These are phyloP conservation scores for Drosophila seguyi DNA, from an alignment of 1,140 invertebrate species.

Conservation along the genomic window DNA sequence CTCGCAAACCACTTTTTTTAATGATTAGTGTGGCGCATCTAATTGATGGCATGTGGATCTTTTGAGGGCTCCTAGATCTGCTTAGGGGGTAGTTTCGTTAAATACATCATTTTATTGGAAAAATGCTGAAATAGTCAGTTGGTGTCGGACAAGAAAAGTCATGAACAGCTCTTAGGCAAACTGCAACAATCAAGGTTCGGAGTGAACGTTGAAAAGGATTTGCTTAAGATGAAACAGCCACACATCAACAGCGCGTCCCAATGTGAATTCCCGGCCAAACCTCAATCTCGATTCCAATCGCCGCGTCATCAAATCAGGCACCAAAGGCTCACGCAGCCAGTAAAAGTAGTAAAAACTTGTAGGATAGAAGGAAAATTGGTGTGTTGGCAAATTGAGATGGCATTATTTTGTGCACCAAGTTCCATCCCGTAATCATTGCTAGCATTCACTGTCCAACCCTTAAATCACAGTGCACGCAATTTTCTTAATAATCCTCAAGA, in stretches of 20 bases:
- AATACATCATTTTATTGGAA: conserved; percentile 59
- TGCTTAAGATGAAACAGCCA: conserved; percentile 41
- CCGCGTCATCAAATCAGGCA: conserved; percentile 73
- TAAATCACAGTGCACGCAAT: conserved; percentile 83
- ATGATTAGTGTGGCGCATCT: conserved; percentile 57
- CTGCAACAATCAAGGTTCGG: conserved; percentile 46
- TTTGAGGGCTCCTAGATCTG: conserved; percentile 12
- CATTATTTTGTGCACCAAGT: conserved; percentile 62
- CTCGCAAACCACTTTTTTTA: conserved; percentile 48
- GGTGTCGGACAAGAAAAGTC: conserved; percentile 48
- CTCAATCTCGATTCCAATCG: conserved; percentile 40
- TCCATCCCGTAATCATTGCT: conserved; percentile 55
- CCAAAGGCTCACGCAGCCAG: conserved; percentile 67
- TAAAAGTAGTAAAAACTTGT: conserved; percentile 71
- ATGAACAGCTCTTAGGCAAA: conserved; percentile 49
- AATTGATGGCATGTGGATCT: conserved; percentile 69
- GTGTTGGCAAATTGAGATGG: conserved; percentile 53
- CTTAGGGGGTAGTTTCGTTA: conserved; percentile 61
- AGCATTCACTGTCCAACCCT: conserved; percentile 78
- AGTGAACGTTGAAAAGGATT: conserved; percentile 62
- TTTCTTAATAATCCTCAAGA: conserved; percentile 84
- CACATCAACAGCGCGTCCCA: conserved; percentile 44
- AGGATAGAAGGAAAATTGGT: conserved; percentile 28
- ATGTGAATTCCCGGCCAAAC: conserved; percentile 41
- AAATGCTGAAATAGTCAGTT: conserved; percentile 55